Percentiles rank a stretch among this genome's conserved stretches.
These are phyloP conservation scores for Onchidella celtica DNA, from an alignment of 2,888 invertebrate species.

Conservation along the genomic window DNA sequence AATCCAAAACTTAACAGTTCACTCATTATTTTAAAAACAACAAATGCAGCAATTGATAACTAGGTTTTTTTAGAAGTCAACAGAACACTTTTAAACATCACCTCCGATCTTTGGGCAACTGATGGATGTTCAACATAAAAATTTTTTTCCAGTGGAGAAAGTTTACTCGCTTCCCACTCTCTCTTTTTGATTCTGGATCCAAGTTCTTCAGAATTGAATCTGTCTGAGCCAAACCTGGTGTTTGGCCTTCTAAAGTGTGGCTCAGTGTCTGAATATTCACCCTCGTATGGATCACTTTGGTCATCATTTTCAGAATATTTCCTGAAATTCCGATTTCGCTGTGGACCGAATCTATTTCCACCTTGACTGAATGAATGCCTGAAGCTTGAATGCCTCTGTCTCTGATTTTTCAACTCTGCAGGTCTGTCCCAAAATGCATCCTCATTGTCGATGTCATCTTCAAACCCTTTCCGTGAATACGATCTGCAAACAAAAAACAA, in stretches of 20 bases:
- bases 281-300: not conserved
- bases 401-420: not conserved
- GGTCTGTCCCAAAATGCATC: not conserved
- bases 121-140: conserved; percentile 40
- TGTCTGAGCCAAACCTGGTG: not conserved
- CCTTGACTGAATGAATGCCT: not conserved
- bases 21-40: no score
- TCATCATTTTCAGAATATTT: not conserved
- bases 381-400: not conserved
- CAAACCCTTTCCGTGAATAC: not conserved
- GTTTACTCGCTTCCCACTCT: conserved; percentile 23
- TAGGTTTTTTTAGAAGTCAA: no score
- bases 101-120: conserved; percentile 28
- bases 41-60: no score
- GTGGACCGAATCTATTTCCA: not conserved
- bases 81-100: no score
- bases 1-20: no score
- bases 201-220: not conserved
- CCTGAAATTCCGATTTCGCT: not conserved
- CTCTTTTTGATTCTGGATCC: conserved; percentile 38
- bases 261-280: not conserved
- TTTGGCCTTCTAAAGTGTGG: not conserved
- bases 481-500: not conserved
- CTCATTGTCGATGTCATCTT: not conserved
- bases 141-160: conserved; percentile 44